Conservation (phyloP, 2,113 vertebrate species). For the Oxyruncus cristatus region DNA sequence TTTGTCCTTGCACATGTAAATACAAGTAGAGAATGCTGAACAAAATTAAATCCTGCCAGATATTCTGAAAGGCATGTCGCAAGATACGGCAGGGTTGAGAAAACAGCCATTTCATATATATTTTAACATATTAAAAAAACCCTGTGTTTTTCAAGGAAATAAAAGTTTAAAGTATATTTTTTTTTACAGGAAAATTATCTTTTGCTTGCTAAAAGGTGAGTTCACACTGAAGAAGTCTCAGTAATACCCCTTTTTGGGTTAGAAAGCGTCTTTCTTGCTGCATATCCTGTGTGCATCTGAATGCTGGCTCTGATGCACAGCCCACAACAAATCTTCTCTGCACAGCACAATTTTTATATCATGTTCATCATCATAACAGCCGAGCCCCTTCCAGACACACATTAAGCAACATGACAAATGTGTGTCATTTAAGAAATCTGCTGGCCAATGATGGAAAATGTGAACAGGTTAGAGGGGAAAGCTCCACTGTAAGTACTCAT, state of each 20-base stretch:
- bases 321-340: background rate
- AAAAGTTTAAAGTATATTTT: background rate
- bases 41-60: background rate
- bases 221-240: background rate
- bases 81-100: background rate
- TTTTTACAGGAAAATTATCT: background rate
- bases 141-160: background rate
- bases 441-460: background rate
- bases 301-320: background rate
- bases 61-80: background rate
- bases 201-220: background rate
- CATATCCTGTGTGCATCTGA: background rate
- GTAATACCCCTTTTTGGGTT: background rate
- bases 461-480: background rate
- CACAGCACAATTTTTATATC: background rate
- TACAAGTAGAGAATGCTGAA: background rate
- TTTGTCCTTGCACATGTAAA: background rate
- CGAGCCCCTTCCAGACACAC: background rate
- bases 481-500: background rate
- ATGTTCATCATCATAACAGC: background rate
- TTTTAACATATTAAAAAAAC: accelerated
- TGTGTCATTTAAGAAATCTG: background rate
- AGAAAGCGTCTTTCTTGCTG: background rate
- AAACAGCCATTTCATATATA: background rate
- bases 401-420: background rate